phyloP scores from a whole-genome alignment of 2,888 invertebrate species.

The Pocota personata region DNA sequence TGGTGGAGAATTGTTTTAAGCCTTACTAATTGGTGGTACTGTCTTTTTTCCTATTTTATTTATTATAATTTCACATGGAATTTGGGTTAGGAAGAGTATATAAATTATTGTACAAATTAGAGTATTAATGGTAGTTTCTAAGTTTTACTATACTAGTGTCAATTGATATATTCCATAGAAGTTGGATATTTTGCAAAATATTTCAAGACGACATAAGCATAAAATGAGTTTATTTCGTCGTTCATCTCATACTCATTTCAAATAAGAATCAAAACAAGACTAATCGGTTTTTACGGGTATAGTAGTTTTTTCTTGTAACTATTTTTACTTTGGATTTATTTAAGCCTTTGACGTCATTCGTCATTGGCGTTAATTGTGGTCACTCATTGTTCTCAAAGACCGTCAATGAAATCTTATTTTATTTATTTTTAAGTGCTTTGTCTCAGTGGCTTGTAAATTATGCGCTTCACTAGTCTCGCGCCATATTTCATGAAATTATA shows the following conservation, averaged over 20 bases:
- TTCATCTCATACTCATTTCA: no score
- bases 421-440: not conserved
- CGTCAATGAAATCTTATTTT: not conserved
- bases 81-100: not conserved
- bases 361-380: not conserved
- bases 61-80: not conserved
- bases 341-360: not conserved
- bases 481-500: not conserved
- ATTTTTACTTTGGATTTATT: no score
- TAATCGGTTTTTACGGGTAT: no score
- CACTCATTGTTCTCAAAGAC: not conserved
- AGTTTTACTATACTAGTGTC: not conserved
- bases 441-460: not conserved
- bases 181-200: no score
- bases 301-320: no score
- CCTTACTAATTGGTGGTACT: conserved; percentile 28
- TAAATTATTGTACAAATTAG: not conserved
- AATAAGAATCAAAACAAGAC: not conserved
- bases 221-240: no score
- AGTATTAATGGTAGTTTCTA: not conserved
- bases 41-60: not conserved
- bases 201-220: no score
- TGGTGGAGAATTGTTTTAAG: conserved; percentile 26
- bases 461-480: conserved; percentile 4
- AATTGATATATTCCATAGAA: not conserved